Evolutionary conservation across 2,113 vertebrate genomes (phyloP), one percentile per base, ranked within the genome.

Genomic region (Zosterops pallidus): DNA sequence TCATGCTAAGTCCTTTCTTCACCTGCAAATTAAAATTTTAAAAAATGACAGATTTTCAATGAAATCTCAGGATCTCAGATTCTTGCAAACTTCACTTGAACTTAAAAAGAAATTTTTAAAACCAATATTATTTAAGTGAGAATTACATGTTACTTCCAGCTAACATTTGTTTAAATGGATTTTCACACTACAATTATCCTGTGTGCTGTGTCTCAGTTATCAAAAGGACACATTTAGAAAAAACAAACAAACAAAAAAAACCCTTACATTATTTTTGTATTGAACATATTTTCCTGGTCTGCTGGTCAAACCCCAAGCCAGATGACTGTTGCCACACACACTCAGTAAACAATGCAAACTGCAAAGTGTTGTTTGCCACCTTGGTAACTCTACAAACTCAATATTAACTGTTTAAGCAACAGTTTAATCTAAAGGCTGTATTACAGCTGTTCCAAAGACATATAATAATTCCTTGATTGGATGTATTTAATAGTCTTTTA

Each of bases 21-120:
- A 97, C 96, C 98, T 99, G 97, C 57, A 97, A 96, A 94, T n/a
- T 56, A 77, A 96, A 90, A 68, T 69, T 37, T 20, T 29, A 19
- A 42, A 31, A 63, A 21, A 26, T 11, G 0, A 89, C 10, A 4
- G 47, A 16, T 71, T 94, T 86, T 70, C 49, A 33, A 24, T 72
- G 11, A 70, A 59, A 67, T 52, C 21, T 37, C 75, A 74, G 39
- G 56, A 62, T 56, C 57, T 79, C 50, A 86, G 24, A 67, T 22
- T 71, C 22, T 31, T 78, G 18, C 11, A 88, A 83, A 44, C 21
- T 49, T 82, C 12, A 31, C 11, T 14, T 64, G 28, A 82, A 68
- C 21, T 57, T 26, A 26, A 46, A 52, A 63, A 44, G 59, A 47
- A 19, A 11, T 0, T 7, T 23, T 28, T 8, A 70, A 80, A 63